phyloP scores from a whole-genome alignment of 2,797 vertebrate genomes.

The Denticeps clupeoides region DNA sequence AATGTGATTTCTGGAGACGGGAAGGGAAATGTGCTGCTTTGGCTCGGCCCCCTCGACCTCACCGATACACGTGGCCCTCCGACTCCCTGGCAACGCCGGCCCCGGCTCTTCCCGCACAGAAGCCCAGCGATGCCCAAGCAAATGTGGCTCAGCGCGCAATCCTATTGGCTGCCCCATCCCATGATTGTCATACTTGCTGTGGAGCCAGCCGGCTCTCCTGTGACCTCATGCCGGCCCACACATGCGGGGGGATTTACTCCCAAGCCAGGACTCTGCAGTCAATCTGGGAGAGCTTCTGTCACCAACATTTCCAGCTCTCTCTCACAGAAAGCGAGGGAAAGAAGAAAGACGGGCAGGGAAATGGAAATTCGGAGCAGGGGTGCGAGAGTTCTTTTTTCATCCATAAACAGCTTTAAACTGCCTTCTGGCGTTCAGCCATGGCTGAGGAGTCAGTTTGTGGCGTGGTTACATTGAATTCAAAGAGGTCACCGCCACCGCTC shows the following conservation, averaged over 20 bases:
- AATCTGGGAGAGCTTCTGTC: conserved; percentile 18
- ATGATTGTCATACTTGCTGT: conserved; percentile 13
- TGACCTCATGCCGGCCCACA: conserved; percentile 20
- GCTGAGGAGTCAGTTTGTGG: too few relatives aligned
- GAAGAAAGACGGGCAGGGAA: too few relatives aligned
- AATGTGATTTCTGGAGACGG: too few relatives aligned
- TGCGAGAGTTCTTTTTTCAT: too few relatives aligned
- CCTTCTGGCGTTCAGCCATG: too few relatives aligned
- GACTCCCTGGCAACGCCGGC: conserved; percentile 11
- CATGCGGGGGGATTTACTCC: conserved; percentile 15
- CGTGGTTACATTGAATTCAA: too few relatives aligned
- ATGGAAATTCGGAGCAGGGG: too few relatives aligned
- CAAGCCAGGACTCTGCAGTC: conserved; percentile 19
- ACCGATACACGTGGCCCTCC: conserved; percentile 12
- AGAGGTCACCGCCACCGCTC: too few relatives aligned
- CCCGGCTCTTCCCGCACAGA: not conserved
- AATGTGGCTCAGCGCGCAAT: too few relatives aligned
- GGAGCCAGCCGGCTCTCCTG: conserved; percentile 11
- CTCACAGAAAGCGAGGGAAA: too few relatives aligned
- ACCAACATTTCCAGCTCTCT: conserved; percentile 12
- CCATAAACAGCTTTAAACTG: too few relatives aligned
- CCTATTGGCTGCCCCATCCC: conserved; percentile 10
- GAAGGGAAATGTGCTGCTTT: too few relatives aligned
- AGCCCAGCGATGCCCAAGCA: not conserved
- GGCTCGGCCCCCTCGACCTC: conserved; percentile 9